Evolutionary conservation across 2,797 vertebrate species (phyloP).

Genomic region (Ispidina lecontei): DNA sequence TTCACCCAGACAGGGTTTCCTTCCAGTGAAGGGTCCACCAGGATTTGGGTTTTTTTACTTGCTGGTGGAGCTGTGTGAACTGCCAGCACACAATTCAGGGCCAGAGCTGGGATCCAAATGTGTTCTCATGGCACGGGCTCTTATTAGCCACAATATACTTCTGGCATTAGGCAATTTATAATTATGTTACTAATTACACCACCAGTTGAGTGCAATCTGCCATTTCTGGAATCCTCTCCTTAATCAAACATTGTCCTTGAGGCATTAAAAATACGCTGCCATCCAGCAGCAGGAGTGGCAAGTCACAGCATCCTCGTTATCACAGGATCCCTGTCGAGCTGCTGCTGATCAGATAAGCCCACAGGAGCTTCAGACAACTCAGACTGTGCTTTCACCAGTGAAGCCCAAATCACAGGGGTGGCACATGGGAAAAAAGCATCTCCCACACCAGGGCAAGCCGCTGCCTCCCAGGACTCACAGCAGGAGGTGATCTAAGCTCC

Average conservation of each 20-base stretch:
- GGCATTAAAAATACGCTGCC: neutral
- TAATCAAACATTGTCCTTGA: neutral
- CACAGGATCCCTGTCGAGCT: neutral
- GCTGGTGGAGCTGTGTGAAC: neutral
- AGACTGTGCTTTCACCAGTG: neutral
- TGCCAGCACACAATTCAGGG: neutral
- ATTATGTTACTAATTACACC: constrained; percentile 39
- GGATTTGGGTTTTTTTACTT: neutral
- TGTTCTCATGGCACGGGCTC: neutral
- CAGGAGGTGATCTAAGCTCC: neutral
- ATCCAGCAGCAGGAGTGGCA: constrained; percentile 1
- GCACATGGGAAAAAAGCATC: neutral
- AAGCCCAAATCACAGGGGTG: neutral
- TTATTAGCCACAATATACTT: constrained; percentile 5
- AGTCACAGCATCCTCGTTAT: constrained; percentile 8
- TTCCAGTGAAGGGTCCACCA: neutral
- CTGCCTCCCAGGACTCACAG: fast-evolving
- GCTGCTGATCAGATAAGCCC: neutral
- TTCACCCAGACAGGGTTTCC: neutral
- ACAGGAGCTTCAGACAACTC: neutral
- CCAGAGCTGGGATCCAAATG: neutral
- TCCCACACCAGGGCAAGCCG: neutral
- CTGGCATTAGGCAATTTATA: constrained; percentile 29
- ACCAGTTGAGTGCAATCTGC: constrained; percentile 42
- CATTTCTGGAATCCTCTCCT: constrained; percentile 43